Conservation (phyloP, 2,888 invertebrate species). For the Amiota minor region DNA sequence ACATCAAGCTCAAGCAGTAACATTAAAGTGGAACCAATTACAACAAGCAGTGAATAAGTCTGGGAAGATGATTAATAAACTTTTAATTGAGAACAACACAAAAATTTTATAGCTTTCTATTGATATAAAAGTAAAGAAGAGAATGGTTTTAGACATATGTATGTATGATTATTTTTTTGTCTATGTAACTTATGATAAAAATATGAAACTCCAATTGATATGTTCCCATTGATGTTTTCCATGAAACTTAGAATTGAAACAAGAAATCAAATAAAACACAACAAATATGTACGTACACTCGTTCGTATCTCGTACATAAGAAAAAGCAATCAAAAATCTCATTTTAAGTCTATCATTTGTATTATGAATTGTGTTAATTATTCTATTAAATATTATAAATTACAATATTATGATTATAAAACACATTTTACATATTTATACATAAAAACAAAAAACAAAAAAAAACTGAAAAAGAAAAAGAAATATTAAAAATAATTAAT, state of each 20-base stretch:
- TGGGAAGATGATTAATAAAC: no score
- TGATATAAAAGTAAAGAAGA: no score
- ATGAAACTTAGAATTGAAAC: conserved; percentile 29
- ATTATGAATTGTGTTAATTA: not conserved
- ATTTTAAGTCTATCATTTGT: not conserved
- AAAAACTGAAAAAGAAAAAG: conserved; percentile 25
- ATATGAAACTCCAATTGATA: conserved; percentile 33
- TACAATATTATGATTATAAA: no score
- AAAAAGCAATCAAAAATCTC: conserved; percentile 22
- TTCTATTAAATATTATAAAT: no score
- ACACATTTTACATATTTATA: no score
- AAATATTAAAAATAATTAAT: conserved; percentile 31
- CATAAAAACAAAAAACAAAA: no score
- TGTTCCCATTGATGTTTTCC: conserved; percentile 10
- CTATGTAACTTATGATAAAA: conserved; percentile 25
- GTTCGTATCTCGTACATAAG: conserved; percentile 45
- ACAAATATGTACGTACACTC: conserved; percentile 37
- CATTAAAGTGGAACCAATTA: conserved; percentile 83
- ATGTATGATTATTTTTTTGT: not conserved
- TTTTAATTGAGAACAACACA: not conserved
- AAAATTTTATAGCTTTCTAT: not conserved
- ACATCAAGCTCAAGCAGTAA: conserved; percentile 60
- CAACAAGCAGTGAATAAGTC: conserved; percentile 69
- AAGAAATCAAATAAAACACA: conserved; percentile 41
- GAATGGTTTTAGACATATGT: no score